Evolutionary conservation across 2,888 invertebrate genomes (phyloP), one percentile per base, ranked within the genome.

Genomic region (Kuschelorhynchus macadamiae): DNA sequence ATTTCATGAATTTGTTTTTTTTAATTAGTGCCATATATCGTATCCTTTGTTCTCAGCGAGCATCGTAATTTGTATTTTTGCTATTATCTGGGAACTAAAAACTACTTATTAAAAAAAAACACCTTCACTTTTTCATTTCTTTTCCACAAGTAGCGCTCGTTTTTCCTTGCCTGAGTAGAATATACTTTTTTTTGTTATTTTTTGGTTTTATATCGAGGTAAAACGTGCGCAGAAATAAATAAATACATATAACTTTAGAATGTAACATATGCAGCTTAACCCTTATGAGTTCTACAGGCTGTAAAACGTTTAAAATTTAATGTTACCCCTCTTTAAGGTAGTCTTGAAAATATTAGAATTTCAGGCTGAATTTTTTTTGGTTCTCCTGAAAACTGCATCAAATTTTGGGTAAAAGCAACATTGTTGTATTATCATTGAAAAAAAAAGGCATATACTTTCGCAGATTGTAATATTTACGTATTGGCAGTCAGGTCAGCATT

Each of bases 321-420:
- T 80, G 82, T 83, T 82, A 82, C 83, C 82, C 81, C 49, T 41
- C 46, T 65, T 64, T 49, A 49, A 79, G 60, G 82, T 77, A 82
- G 82, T 82, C 82, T 82, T 36, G 80, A 81, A 79, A 78, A 79
- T 33, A 55, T 30, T n/a, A n/a, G 80, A 33, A 17, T 33, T 60
- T 60, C 36, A 17, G 14, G 41, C 12, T 17, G 41, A 56, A 67
- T 59, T 60, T 71, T 60, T 60, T 32, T 8, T 14, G 25, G 16
- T 12, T 47, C 16, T 9, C 12, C 25, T 7, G 7, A 25, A 25
- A 7, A 25, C 25, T 3, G 7, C 25, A 7, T 25, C 44, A 41
- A 41, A 12, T 2, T 39, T 14, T 1, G 16, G 12, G 12, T 39
- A 25, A 25, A 25, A 25, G 25, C 12, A 12, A 39, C 2, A 12